phyloP scores from a whole-genome alignment of 2,797 vertebrate genomes.

The Avahi laniger region DNA sequence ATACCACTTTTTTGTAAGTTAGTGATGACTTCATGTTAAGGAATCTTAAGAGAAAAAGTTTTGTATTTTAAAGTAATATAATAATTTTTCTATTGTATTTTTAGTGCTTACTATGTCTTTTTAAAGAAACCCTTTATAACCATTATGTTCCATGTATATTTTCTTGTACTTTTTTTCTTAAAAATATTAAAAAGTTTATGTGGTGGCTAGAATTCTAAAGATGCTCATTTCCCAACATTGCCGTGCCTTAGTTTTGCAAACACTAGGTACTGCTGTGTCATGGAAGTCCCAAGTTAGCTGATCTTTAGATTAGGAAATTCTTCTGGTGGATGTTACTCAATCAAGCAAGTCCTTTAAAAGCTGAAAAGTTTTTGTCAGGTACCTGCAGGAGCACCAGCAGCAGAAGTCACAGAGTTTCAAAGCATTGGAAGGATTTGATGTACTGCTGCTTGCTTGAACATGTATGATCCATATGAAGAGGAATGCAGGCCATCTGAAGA shows the following conservation, averaged over 20 bases:
- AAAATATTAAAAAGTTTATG: background rate
- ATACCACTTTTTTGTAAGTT: background rate
- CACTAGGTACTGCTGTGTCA: background rate
- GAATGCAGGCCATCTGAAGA: background rate
- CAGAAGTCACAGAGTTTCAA: background rate
- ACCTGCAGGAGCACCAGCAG: background rate
- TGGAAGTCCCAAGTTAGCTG: background rate
- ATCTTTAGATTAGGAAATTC: background rate
- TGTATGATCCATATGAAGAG: background rate
- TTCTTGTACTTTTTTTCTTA: background rate
- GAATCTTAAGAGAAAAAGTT: background rate
- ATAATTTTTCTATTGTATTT: background rate
- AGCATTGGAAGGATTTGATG: background rate
- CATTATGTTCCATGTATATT: background rate
- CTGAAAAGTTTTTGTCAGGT: background rate
- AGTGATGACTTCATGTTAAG: background rate
- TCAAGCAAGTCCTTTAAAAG: background rate
- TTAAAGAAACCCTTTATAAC: background rate
- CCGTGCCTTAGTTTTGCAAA: background rate
- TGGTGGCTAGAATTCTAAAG: background rate
- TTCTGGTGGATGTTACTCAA: background rate
- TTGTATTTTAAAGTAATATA: background rate
- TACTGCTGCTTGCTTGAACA: background rate
- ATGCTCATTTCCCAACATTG: background rate
- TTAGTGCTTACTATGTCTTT: background rate